Conservation (phyloP, 2,797 vertebrate genomes). For the Myiotriccus ornatus region DNA sequence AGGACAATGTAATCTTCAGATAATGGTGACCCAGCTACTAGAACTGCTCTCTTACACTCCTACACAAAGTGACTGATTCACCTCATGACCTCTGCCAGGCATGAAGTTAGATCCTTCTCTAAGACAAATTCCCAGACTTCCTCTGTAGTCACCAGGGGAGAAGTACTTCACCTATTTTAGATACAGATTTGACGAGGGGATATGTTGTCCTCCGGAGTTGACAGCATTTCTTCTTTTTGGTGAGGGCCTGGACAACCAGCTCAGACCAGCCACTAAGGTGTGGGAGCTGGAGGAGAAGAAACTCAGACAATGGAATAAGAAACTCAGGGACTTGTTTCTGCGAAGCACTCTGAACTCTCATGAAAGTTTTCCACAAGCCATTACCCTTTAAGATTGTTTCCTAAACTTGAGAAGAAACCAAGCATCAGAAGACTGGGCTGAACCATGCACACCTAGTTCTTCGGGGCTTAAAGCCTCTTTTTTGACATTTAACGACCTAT, state of each 20-base stretch:
- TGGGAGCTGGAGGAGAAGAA: neutral
- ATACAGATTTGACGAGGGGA: neutral
- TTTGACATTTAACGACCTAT: neutral
- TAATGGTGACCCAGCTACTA: neutral
- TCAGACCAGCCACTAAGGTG: neutral
- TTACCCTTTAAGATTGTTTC: neutral
- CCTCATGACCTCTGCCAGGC: neutral
- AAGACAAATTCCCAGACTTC: neutral
- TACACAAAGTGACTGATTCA: neutral
- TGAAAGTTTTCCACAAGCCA: neutral
- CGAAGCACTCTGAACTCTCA: neutral
- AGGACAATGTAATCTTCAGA: neutral
- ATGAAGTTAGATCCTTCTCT: neutral
- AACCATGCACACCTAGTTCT: neutral
- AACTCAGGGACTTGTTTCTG: neutral
- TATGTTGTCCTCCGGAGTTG: neutral
- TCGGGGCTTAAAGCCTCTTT: neutral
- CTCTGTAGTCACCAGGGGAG: fast-evolving
- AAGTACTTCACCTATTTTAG: neutral
- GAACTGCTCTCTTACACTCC: neutral
- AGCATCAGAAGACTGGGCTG: neutral
- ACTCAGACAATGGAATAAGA: neutral
- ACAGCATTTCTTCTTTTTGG: neutral
- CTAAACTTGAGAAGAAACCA: neutral
- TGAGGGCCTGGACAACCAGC: neutral